phyloP scores from a whole-genome alignment of 37 sponge, comb jelly and placozoan species.

The Crambe crambe region DNA sequence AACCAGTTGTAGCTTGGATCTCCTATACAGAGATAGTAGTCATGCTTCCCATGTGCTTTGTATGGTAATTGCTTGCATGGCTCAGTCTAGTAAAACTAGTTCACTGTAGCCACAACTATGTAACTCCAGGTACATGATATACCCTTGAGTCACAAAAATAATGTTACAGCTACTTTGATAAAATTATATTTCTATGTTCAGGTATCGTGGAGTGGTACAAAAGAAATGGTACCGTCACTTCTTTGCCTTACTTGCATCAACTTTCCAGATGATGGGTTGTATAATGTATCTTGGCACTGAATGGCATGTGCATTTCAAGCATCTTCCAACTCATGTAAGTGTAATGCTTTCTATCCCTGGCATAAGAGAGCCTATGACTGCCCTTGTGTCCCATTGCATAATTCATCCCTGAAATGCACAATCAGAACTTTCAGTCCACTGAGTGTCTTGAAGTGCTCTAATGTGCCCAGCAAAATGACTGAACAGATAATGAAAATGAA shows the following conservation, averaged over 20 bases:
- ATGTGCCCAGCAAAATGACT: background rate
- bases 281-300: constrained; percentile 63
- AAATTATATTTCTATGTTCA: background rate
- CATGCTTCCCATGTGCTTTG: constrained; percentile 67
- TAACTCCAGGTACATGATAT: too few relatives aligned
- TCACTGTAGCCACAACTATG: too few relatives aligned
- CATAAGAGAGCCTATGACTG: too few relatives aligned
- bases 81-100: background rate
- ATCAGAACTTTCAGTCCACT: background rate
- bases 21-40: constrained; percentile 58
- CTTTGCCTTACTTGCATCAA: constrained; percentile 18
- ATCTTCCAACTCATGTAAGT: constrained; percentile 61
- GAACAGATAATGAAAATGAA: background rate
- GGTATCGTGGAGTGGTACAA: constrained; percentile 15
- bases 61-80: constrained; percentile 45
- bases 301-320: constrained; percentile 37
- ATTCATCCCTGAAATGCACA: background rate
- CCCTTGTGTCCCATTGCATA: too few relatives aligned
- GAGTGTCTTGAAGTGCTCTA: too few relatives aligned
- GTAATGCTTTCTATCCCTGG: too few relatives aligned
- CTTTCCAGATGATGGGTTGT: constrained; percentile 65
- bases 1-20: constrained; percentile 54
- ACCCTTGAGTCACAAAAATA: background rate
- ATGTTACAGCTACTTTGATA: background rate
- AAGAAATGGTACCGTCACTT: constrained; percentile 23